A percentile compares a stretch with the other conserved stretches of the same genome.
phyloP scores from a whole-genome alignment of 2,113 vertebrate genomes.

The Chitala chitala region DNA sequence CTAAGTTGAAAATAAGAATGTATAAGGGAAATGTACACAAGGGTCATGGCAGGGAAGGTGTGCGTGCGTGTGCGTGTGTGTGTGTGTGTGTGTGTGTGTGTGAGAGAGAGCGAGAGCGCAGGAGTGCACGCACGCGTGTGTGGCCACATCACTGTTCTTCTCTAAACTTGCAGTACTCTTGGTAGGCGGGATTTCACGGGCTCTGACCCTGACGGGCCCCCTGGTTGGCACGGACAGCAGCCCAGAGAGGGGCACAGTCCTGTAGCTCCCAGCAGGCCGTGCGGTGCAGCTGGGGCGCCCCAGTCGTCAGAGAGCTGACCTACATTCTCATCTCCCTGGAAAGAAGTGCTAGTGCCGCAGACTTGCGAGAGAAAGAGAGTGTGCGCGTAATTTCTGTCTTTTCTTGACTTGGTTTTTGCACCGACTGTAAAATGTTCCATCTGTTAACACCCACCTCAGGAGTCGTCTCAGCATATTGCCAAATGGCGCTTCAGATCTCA shows the following conservation, averaged over 20 bases:
- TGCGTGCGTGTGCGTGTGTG: too few relatives aligned
- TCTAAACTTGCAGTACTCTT: conserved; percentile 19
- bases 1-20: not conserved
- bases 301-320: conserved; percentile 49
- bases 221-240: conserved; percentile 2
- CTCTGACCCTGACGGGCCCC: not conserved
- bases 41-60: not conserved
- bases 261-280: conserved; percentile 14
- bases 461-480: conserved; percentile 24
- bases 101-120: too few relatives aligned
- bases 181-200: not conserved
- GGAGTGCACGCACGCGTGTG: too few relatives aligned
- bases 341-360: conserved; percentile 43
- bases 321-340: conserved; percentile 48
- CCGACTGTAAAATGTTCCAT: conserved; percentile 12
- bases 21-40: not conserved
- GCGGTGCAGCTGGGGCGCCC: conserved; percentile 25
- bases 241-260: not conserved
- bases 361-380: conserved; percentile 41
- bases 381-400: conserved; percentile 1
- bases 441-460: conserved; percentile 21
- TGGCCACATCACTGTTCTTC: conserved; percentile 3
- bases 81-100: too few relatives aligned
- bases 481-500: conserved; percentile 26
- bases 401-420: not conserved